A percentile compares a stretch with the other conserved stretches of the same genome.
Conservation (phyloP, 1,140 invertebrate species). For the Drosophila ogumai region DNA sequence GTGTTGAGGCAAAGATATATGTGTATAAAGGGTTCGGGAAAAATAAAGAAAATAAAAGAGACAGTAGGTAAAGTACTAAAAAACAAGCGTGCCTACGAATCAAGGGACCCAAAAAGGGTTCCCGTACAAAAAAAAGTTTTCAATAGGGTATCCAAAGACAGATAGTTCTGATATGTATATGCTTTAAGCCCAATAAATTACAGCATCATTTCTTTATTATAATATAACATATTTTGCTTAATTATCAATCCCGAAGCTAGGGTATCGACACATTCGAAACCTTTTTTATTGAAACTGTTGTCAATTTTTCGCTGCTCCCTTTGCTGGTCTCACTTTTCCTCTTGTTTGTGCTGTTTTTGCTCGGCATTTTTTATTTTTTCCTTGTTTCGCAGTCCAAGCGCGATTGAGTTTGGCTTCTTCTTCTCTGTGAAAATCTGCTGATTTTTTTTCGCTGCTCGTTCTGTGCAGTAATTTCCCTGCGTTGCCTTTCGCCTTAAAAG, state of each 20-base stretch:
- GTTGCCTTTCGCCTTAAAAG: conserved; percentile 62
- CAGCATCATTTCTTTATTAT: neutral
- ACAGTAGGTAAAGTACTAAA: conserved; percentile 11
- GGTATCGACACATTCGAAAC: neutral
- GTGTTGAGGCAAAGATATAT: conserved; percentile 45
- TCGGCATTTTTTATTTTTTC: neutral
- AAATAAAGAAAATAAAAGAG: conserved; percentile 16
- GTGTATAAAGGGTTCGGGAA: neutral
- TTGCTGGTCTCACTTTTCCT: conserved; percentile 13
- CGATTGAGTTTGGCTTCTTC: conserved; percentile 24
- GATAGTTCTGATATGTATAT: neutral
- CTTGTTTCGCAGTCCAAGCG: conserved; percentile 13
- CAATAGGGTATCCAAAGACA: too few relatives aligned
- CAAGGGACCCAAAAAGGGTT: neutral
- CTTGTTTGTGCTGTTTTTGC: conserved; percentile 10
- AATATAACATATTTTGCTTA: neutral
- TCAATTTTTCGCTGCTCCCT: conserved; percentile 9
- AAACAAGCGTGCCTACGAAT: conserved; percentile 4
- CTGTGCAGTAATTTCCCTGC: conserved; percentile 36
- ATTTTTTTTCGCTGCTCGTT: conserved; percentile 43
- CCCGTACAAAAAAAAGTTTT: too few relatives aligned
- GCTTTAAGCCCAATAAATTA: neutral
- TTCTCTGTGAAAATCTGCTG: conserved; percentile 32
- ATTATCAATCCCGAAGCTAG: too few relatives aligned
- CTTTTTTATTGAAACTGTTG: neutral